Percentiles rank a stretch among this genome's conserved stretches.
These are phyloP conservation scores for Acleris emargana DNA, from an alignment of 2,888 invertebrate species.

Conservation along the genomic window DNA sequence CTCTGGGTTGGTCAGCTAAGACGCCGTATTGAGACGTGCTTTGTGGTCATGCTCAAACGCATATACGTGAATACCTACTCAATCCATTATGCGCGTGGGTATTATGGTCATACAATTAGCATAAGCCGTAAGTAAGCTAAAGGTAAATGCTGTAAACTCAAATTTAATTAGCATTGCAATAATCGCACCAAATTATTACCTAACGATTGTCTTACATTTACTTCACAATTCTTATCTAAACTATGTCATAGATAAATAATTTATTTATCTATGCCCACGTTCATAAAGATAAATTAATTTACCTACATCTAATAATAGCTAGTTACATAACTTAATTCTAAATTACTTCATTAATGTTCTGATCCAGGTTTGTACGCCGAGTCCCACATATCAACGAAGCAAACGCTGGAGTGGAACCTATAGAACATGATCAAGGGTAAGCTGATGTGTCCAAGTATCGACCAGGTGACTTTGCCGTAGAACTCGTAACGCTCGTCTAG, in stretches of 20 bases:
- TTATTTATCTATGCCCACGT: background rate
- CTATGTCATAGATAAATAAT: too few relatives aligned
- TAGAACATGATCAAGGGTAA: constrained; percentile 91
- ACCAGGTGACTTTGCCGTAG: constrained; percentile 89
- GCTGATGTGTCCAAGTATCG: constrained; percentile 88
- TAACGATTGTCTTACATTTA: too few relatives aligned
- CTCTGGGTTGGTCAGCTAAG: constrained; percentile 68
- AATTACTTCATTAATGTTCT: constrained; percentile 57
- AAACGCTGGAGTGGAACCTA: constrained; percentile 90
- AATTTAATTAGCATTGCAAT: too few relatives aligned
- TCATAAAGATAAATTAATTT: background rate
- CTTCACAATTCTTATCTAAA: constrained; percentile 1
- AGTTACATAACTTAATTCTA: constrained; percentile 12
- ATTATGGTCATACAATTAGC: background rate
- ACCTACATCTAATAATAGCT: background rate
- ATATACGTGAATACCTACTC: constrained; percentile 24
- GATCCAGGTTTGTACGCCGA: constrained; percentile 87
- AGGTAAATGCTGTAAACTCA: background rate
- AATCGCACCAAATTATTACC: too few relatives aligned
- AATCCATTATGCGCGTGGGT: constrained; percentile 12
- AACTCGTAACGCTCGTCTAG: constrained; percentile 84
- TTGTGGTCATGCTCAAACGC: constrained; percentile 47
- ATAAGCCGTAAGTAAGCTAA: background rate
- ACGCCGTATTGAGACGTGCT: constrained; percentile 66
- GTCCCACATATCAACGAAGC: constrained; percentile 91